phyloP scores from a whole-genome alignment of 2,797 vertebrate species.

The Momotus momota region DNA sequence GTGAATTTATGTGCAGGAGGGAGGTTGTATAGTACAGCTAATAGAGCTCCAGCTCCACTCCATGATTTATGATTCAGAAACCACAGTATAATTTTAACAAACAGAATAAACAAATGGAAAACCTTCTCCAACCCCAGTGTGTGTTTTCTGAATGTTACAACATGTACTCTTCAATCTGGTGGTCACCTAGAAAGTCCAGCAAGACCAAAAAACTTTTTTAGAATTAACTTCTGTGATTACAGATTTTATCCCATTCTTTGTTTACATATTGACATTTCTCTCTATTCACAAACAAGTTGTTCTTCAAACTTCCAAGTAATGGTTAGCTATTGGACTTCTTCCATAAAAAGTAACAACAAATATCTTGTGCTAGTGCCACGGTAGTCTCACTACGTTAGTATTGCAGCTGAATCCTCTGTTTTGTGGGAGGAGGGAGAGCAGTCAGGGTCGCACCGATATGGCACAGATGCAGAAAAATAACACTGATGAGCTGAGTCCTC shows the following conservation, averaged over 20 bases:
- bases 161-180: slow-evolving; percentile 55
- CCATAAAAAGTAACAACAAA: neutral
- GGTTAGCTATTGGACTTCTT: neutral
- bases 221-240: slow-evolving; percentile 7
- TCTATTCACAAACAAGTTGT: neutral
- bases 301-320: neutral
- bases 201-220: slow-evolving; percentile 28
- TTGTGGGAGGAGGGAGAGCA: neutral
- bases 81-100: slow-evolving; percentile 50
- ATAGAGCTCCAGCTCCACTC: slow-evolving; percentile 57
- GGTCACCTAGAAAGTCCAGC: slow-evolving; percentile 56
- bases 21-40: slow-evolving; percentile 42
- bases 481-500: neutral
- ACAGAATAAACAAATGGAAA: slow-evolving; percentile 50
- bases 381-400: neutral
- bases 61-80: slow-evolving; percentile 67
- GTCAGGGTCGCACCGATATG: fast-evolving
- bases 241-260: neutral
- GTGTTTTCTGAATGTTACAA: slow-evolving; percentile 46
- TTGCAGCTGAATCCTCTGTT: neutral
- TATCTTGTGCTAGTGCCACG: neutral
- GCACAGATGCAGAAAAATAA: neutral
- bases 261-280: neutral
- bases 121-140: neutral
- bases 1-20: slow-evolving; percentile 51